Evolutionary conservation across 2,888 invertebrate genomes (phyloP).

Genomic region (Agonopterix subpropinquella): DNA sequence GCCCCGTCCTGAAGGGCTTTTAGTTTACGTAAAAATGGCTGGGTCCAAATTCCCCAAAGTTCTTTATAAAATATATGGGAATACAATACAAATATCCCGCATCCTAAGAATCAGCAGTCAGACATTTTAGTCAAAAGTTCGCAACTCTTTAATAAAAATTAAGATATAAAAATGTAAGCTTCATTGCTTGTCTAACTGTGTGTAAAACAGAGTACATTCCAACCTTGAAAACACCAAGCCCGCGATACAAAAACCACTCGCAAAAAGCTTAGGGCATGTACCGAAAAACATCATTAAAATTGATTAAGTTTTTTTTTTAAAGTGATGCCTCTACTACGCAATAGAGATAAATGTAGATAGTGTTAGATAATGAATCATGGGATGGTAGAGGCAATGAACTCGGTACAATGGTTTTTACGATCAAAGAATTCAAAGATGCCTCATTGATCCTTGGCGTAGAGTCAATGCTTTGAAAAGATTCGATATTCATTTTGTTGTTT

Average conservation of each 20-base stretch:
- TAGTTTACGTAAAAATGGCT: no score
- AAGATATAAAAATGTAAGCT: neutral
- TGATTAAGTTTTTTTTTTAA: slow-evolving; percentile 50
- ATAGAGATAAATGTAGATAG: slow-evolving; percentile 36
- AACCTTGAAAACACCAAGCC: slow-evolving; percentile 24
- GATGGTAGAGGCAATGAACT: slow-evolving; percentile 32
- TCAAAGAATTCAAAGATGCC: slow-evolving; percentile 7
- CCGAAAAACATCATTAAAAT: slow-evolving; percentile 47
- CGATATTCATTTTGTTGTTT: slow-evolving; percentile 4
- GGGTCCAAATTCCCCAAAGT: no score
- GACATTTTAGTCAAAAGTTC: no score
- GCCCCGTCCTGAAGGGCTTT: no score
- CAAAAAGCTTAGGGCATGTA: slow-evolving; percentile 49
- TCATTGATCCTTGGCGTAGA: slow-evolving; percentile 3
- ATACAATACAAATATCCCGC: no score
- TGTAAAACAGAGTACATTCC: slow-evolving; percentile 20
- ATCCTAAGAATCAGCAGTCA: no score
- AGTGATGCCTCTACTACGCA: slow-evolving; percentile 21
- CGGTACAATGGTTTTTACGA: slow-evolving; percentile 34
- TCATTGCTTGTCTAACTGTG: slow-evolving; percentile 12
- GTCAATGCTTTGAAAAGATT: slow-evolving; percentile 10
- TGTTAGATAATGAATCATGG: slow-evolving; percentile 39
- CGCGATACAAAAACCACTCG: slow-evolving; percentile 29
- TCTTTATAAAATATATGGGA: no score
- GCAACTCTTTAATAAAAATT: no score